These are phyloP conservation scores for Osmerus eperlanus DNA, from an alignment of 2,113 vertebrate species.

Conservation along the genomic window DNA sequence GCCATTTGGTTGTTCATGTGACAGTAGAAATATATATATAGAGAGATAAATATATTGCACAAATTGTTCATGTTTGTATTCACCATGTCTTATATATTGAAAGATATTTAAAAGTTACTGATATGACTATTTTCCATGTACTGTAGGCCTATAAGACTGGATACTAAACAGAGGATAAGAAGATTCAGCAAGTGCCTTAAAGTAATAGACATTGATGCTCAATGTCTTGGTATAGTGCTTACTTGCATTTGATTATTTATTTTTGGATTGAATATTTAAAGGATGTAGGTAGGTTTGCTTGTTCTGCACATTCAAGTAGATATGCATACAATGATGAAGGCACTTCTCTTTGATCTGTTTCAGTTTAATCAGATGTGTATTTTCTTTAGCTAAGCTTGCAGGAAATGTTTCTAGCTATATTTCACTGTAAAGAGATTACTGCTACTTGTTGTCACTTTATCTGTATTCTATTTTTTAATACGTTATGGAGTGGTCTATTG, in stretches of 20 bases:
- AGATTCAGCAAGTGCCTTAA: conserved; percentile 57
- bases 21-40: background rate
- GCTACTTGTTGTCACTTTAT: conserved; percentile 4
- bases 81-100: background rate
- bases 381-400: background rate
- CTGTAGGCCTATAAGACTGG: background rate
- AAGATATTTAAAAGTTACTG: background rate
- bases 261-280: background rate
- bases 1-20: too few species aligned
- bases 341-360: background rate
- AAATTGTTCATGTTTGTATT: conserved; percentile 15
- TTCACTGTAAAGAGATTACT: background rate
- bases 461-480: background rate
- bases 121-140: conserved; percentile 1
- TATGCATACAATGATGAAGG: background rate
- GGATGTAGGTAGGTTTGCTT: background rate
- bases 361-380: background rate
- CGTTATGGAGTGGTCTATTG: conserved; percentile 8
- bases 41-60: conserved; percentile 17
- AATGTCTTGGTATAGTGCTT: background rate
- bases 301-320: conserved; percentile 14
- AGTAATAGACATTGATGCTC: background rate
- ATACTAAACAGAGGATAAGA: background rate
- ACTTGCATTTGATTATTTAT: conserved; percentile 22
- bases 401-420: conserved; percentile 25